Conservation (phyloP, 2,888 invertebrate genomes). For the Dasypogon diadema region DNA sequence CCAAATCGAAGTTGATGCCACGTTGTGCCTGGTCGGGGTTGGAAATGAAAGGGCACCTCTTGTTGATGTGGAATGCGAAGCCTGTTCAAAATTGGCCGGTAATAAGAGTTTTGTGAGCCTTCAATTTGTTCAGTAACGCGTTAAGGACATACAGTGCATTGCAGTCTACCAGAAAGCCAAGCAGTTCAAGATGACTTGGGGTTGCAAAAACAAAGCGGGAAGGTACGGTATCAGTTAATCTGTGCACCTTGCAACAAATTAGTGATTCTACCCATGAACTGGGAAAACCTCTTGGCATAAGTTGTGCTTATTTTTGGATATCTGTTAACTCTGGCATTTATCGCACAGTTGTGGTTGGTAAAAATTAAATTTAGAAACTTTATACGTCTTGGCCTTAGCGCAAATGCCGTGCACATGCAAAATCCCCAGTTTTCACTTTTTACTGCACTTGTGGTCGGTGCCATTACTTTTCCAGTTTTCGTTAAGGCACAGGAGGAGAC, state of each 20-base stretch:
- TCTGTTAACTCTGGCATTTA: constrained; percentile 10
- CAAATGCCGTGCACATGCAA: constrained; percentile 1
- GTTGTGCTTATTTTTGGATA: constrained; percentile 16
- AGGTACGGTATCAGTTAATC: background rate
- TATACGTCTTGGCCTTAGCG: background rate
- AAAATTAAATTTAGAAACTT: constrained; percentile 29
- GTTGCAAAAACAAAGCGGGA: constrained; percentile 2
- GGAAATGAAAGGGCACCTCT: background rate
- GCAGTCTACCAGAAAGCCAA: background rate
- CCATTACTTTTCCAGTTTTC: constrained; percentile 18
- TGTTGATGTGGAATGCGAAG: background rate
- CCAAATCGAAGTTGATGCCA: constrained; percentile 17
- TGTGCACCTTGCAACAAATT: background rate
- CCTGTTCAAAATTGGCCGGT: background rate
- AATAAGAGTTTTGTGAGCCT: constrained; percentile 14
- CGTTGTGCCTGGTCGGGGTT: constrained; percentile 16
- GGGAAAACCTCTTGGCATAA: background rate
- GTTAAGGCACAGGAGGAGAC: background rate
- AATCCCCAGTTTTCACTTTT: background rate
- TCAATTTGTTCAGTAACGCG: background rate
- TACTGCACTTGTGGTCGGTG: constrained; percentile 1
- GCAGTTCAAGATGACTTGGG: background rate
- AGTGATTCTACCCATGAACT: background rate
- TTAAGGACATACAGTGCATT: background rate
- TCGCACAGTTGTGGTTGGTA: background rate